A percentile compares a stretch with the other conserved stretches of the same genome.
Conservation (phyloP, 2,888 invertebrate species). For the Macaria liturata region DNA sequence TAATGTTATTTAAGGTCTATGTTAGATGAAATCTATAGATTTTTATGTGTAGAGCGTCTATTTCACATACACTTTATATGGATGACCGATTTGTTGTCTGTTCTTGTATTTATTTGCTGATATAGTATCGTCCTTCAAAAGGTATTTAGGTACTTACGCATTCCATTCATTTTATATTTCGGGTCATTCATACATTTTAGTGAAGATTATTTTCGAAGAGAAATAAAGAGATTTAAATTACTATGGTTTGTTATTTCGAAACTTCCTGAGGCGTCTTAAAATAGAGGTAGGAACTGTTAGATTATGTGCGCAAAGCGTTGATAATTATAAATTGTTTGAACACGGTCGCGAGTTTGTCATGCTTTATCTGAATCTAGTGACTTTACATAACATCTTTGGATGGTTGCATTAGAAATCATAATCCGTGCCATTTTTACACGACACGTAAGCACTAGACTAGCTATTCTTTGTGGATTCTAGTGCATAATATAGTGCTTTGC, state of each 20-base stretch:
- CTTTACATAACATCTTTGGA: no score
- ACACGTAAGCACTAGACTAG: no score
- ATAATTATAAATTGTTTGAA: slow-evolving; percentile 13
- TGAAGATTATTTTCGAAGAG: slow-evolving; percentile 52
- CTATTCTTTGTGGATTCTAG: no score
- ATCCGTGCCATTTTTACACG: no score
- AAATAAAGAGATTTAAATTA: slow-evolving; percentile 39
- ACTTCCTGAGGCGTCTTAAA: background rate
- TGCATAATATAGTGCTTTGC: no score
- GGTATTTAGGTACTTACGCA: slow-evolving; percentile 61
- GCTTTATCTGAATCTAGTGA: slow-evolving; percentile 1
- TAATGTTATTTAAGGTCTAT: slow-evolving; percentile 50
- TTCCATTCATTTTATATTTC: slow-evolving; percentile 52
- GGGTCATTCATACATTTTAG: slow-evolving; percentile 54
- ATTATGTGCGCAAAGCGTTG: slow-evolving; percentile 8
- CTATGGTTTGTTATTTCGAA: slow-evolving; percentile 10
- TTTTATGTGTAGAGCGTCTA: slow-evolving; percentile 45
- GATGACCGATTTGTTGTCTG: slow-evolving; percentile 38
- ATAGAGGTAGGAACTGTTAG: slow-evolving; percentile 1
- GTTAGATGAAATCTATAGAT: slow-evolving; percentile 54
- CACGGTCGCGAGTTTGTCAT: slow-evolving; percentile 8
- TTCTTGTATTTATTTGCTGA: slow-evolving; percentile 39
- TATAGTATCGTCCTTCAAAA: slow-evolving; percentile 37
- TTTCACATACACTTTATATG: slow-evolving; percentile 28
- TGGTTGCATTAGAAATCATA: no score